phyloP scores from a whole-genome alignment of 2,113 vertebrate species.

The Bos javanicus region DNA sequence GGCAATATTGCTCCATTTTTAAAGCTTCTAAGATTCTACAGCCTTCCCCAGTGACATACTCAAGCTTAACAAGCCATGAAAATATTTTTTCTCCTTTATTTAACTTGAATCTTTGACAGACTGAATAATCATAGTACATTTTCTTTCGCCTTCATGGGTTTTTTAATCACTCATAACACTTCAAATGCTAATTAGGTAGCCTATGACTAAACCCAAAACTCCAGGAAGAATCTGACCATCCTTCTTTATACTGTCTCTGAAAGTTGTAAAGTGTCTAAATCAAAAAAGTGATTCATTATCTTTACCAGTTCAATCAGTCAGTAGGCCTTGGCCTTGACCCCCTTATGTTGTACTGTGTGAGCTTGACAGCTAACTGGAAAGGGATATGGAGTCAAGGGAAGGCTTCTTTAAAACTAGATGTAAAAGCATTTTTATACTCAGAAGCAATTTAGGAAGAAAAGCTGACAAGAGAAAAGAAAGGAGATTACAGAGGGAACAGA shows the following conservation, averaged over 20 bases:
- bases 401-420: background rate
- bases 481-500: background rate
- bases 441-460: background rate
- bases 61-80: background rate
- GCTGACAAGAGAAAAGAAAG: background rate
- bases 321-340: background rate
- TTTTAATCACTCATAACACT: background rate
- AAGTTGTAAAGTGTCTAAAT: background rate
- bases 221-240: background rate
- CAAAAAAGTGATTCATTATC: background rate
- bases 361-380: background rate
- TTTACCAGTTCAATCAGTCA: background rate
- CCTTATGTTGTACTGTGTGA: background rate
- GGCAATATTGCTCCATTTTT: background rate
- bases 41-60: background rate
- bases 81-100: background rate
- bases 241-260: background rate
- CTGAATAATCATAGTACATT: background rate
- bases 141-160: background rate
- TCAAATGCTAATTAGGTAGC: background rate
- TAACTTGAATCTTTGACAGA: background rate
- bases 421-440: background rate
- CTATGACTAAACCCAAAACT: background rate
- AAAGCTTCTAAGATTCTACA: background rate
- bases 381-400: background rate